Conservation (phyloP, 2,113 vertebrate genomes). For the Oostethus manadensis region DNA sequence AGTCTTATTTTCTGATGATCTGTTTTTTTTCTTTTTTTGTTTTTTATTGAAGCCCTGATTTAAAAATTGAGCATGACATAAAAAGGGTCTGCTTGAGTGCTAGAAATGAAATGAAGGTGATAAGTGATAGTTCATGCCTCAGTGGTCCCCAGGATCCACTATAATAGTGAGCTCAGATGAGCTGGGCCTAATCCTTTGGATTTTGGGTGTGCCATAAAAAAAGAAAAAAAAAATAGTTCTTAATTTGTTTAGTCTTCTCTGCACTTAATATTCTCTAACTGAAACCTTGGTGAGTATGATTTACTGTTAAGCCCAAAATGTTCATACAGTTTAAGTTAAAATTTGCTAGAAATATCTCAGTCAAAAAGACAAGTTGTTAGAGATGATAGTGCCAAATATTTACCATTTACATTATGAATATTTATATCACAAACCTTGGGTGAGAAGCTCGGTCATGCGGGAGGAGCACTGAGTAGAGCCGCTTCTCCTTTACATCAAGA, state of each 20-base stretch:
- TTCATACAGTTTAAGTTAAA: too few species aligned
- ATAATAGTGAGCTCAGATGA: conserved; percentile 56
- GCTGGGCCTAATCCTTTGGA: conserved; percentile 58
- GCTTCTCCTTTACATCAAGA: too few species aligned
- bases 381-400: conserved; percentile 6
- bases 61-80: conserved; percentile 12
- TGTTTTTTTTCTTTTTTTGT: neutral
- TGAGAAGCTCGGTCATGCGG: too few species aligned
- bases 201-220: conserved; percentile 58
- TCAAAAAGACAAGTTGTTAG: too few species aligned
- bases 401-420: too few species aligned
- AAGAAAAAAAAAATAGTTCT: conserved; percentile 53
- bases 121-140: conserved; percentile 64
- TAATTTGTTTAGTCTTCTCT: conserved; percentile 24
- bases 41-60: conserved; percentile 15
- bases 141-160: conserved; percentile 23
- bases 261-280: conserved; percentile 49
- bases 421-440: too few species aligned
- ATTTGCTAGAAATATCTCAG: too few species aligned
- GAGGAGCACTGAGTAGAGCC: too few species aligned
- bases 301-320: too few species aligned
- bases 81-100: conserved; percentile 43
- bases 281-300: conserved; percentile 39
- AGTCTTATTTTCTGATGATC: conserved; percentile 18
- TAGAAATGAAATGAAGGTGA: conserved; percentile 60